A percentile compares a stretch with the other conserved stretches of the same genome.
Conservation (phyloP, 2,888 invertebrate genomes). For the Carabus problematicus region DNA sequence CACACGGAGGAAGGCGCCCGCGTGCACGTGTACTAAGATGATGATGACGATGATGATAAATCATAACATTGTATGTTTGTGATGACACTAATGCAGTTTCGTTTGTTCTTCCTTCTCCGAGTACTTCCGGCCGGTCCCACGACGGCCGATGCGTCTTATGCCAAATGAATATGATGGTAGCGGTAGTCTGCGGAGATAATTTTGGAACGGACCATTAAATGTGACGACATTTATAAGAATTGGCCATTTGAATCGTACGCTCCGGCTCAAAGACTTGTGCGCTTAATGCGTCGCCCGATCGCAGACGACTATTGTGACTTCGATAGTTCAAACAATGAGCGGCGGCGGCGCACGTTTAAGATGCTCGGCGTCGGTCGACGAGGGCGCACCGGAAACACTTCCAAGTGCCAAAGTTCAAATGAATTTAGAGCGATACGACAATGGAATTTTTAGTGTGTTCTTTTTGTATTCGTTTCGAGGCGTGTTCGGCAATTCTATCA, state of each 20-base stretch:
- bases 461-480: slow-evolving; percentile 30
- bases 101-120: slow-evolving; percentile 1
- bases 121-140: background rate
- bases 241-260: slow-evolving; percentile 22
- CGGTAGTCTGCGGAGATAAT: slow-evolving; percentile 24
- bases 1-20: background rate
- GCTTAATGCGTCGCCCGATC: slow-evolving; percentile 4
- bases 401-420: slow-evolving; percentile 44
- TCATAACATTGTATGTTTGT: slow-evolving; percentile 7
- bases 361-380: slow-evolving; percentile 18
- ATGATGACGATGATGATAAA: background rate
- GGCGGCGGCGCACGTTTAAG: slow-evolving; percentile 17
- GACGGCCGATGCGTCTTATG: slow-evolving; percentile 7
- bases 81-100: background rate
- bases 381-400: slow-evolving; percentile 8
- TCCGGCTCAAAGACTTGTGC: slow-evolving; percentile 9
- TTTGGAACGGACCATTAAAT: slow-evolving; percentile 28
- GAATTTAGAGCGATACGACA: slow-evolving; percentile 48
- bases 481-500: slow-evolving; percentile 7
- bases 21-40: background rate
- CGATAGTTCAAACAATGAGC: slow-evolving; percentile 33
- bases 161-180: slow-evolving; percentile 16
- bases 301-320: slow-evolving; percentile 15
- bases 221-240: slow-evolving; percentile 30
- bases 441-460: slow-evolving; percentile 47